Evolutionary conservation across 2,797 vertebrate genomes (phyloP).

Genomic region (Diplodus sargus): DNA sequence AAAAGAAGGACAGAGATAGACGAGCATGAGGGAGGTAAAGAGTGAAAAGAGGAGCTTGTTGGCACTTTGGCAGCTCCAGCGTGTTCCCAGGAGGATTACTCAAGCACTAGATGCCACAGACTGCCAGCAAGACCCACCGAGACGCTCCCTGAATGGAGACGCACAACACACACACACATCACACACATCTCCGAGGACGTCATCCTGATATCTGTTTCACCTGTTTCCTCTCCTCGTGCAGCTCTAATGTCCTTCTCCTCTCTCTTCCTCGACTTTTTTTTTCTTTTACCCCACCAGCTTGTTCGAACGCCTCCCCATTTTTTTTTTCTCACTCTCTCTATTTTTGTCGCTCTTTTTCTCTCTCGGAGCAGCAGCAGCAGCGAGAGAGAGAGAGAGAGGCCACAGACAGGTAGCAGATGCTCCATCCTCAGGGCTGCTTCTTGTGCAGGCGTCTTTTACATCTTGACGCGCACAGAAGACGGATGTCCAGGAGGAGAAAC

Average conservation of each 20-base stretch:
- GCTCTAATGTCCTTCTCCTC: constrained; percentile 7
- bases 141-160: constrained; percentile 71
- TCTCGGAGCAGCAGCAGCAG: constrained; percentile 28
- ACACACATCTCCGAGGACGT: constrained; percentile 34
- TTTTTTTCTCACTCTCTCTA: constrained; percentile 11
- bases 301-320: neutral
- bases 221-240: constrained; percentile 31
- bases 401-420: constrained; percentile 61
- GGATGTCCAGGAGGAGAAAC: constrained; percentile 19
- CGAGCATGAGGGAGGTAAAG: constrained; percentile 54
- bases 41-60: constrained; percentile 80
- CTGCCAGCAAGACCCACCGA: constrained; percentile 73
- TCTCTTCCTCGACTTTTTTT: constrained; percentile 9
- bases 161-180: constrained; percentile 18
- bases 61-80: constrained; percentile 82
- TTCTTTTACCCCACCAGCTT: constrained; percentile 3
- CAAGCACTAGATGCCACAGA: constrained; percentile 72
- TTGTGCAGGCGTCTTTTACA: constrained; percentile 10
- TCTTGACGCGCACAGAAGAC: constrained; percentile 1
- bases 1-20: constrained; percentile 52
- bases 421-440: constrained; percentile 30
- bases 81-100: constrained; percentile 89
- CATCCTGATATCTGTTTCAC: constrained; percentile 46
- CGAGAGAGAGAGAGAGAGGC: neutral
- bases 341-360: constrained; percentile 20